phyloP scores from a whole-genome alignment of 2,888 invertebrate species.

The Portevinia maculata region DNA sequence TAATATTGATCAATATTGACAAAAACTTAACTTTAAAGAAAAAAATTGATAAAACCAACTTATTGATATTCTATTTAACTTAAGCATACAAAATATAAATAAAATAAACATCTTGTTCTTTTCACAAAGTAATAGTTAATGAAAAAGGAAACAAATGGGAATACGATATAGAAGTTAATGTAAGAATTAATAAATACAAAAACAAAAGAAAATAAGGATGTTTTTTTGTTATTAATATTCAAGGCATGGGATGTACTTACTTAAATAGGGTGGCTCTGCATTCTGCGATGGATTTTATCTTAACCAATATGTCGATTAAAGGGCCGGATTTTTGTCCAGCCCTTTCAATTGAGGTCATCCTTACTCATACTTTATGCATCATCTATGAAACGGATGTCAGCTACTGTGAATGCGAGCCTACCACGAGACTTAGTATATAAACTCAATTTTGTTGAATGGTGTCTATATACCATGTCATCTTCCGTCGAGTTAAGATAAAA shows the following conservation, averaged over 20 bases:
- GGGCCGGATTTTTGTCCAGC: too few relatives aligned
- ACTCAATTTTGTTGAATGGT: too few relatives aligned
- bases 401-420: too few relatives aligned
- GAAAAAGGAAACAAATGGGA: constrained; percentile 51
- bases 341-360: too few relatives aligned
- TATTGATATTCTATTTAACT: constrained; percentile 37
- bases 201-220: constrained; percentile 15
- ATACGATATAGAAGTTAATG: constrained; percentile 53
- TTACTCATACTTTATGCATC: too few relatives aligned
- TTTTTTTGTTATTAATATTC: not conserved
- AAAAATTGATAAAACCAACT: constrained; percentile 26
- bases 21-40: constrained; percentile 44
- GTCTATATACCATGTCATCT: too few relatives aligned
- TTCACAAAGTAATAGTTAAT: constrained; percentile 56
- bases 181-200: constrained; percentile 66
- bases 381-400: too few relatives aligned
- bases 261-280: too few relatives aligned
- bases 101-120: constrained; percentile 59
- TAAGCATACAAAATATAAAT: constrained; percentile 42
- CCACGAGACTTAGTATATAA: too few relatives aligned
- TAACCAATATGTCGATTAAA: too few relatives aligned
- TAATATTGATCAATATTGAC: constrained; percentile 39
- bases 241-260: not conserved
- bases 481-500: too few relatives aligned
- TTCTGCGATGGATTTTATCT: too few relatives aligned